A percentile compares a stretch with the other conserved stretches of the same genome.
Evolutionary conservation across 2,888 invertebrate species (phyloP).

Genomic region (Cataglyphis altisquamis): DNA sequence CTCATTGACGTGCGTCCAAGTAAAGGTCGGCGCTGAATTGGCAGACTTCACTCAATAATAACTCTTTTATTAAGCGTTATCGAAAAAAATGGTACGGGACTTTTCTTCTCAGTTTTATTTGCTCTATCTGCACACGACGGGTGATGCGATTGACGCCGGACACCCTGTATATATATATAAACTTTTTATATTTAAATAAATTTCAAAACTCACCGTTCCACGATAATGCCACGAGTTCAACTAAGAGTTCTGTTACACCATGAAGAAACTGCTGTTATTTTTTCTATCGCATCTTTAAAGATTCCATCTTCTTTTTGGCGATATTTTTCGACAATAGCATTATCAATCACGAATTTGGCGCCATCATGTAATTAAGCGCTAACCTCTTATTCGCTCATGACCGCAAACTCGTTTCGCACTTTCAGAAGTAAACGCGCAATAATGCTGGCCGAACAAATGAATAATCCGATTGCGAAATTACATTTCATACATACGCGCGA

Average conservation of each 20-base stretch:
- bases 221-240: background rate
- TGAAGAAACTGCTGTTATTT: background rate
- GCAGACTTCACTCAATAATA: too few species aligned
- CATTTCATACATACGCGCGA: background rate
- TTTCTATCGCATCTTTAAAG: background rate
- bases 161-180: too few species aligned
- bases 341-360: constrained; percentile 10
- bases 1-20: too few species aligned
- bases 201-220: constrained; percentile 2
- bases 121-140: too few species aligned
- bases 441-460: background rate
- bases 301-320: background rate
- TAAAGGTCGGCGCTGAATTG: too few species aligned
- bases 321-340: too few species aligned
- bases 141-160: too few species aligned
- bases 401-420: background rate
- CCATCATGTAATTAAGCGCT: constrained; percentile 8
- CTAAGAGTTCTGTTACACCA: background rate
- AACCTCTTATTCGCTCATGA: constrained; percentile 29
- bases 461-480: background rate
- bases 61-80: too few species aligned
- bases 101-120: too few species aligned
- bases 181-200: background rate
- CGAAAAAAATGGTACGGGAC: too few species aligned
- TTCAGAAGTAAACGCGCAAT: background rate